Conservation (phyloP, 2,113 vertebrate species). For the Butastur rufipennis region DNA sequence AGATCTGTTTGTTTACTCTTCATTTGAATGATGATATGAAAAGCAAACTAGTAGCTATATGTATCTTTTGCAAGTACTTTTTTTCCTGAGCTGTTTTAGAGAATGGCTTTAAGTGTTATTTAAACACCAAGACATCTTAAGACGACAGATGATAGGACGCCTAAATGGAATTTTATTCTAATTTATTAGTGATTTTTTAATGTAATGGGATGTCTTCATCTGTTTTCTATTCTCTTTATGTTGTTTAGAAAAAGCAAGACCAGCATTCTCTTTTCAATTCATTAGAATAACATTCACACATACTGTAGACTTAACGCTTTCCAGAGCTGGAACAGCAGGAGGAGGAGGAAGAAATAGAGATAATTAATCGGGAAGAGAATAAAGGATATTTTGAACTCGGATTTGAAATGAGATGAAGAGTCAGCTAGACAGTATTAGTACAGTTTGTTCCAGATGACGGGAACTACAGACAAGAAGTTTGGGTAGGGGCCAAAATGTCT, state of each 20-base stretch:
- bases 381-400: not conserved
- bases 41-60: not conserved
- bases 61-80: not conserved
- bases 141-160: not conserved
- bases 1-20: not conserved
- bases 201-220: conserved; percentile 11
- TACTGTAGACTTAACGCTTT: not conserved
- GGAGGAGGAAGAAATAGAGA: not conserved
- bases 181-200: not conserved
- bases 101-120: not conserved
- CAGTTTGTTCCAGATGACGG: conserved; percentile 26
- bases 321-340: not conserved
- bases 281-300: not conserved
- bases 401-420: not conserved
- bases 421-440: not conserved
- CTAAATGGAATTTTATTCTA: conserved; percentile 20
- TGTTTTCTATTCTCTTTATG: conserved; percentile 9
- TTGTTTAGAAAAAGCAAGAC: not conserved
- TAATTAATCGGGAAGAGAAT: not conserved
- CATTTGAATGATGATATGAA: not conserved
- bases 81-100: not conserved
- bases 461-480: not conserved
- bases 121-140: not conserved
- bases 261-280: not conserved
- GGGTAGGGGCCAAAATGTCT: conserved; percentile 35